Base-by-base conservation (phyloP, 2,113 vertebrate genomes). In the Suricata suricatta region DNA sequence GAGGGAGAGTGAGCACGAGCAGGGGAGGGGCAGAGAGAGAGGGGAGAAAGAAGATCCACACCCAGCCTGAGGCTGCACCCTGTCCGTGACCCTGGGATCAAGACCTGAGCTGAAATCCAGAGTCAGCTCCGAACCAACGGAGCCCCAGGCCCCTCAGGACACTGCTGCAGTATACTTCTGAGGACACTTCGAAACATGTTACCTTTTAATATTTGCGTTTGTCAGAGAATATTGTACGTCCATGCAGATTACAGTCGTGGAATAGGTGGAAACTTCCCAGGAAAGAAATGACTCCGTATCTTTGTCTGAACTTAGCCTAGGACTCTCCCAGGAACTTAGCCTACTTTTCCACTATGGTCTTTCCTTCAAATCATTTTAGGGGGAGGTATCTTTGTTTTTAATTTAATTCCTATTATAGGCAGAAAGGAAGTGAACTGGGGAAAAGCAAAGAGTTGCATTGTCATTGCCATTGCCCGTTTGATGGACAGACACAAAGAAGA, bases 231-330 rank as follows among this genome's bases (percentile, higher is more conserved):
- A 66, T 50, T 21, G 5, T 86, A 41, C 57, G n/a, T 3, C 89
- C 38, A 17, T 29, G 11, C 71, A 71, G 90, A 90, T 81, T 54
- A 50, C 27, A 57, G 60, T 68, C 64, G 64, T 33, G 79, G 94
- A 93, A 95, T 14, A 47, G 12, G n/a, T 93, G 63, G 72, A 27
- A 95, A 88, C 2, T 41, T 94, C 44, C 47, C 25, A 2, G 33
- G 33, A 74, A 74, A 90, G 29, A 90, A 84, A 93, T 47, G 23
- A 50, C 72, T 92, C 27, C 57, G 12, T 25, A 77, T 76, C 83
- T 83, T 50, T 50, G 29, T 74, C 98, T 95, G 84, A 96, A 93
- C 44, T 96, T 96, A 83, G 93, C 89, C 33, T 50, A 47, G 71
- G 81, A 95, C 79, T 86, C 54, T 15, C 33, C 63, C 14, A 66